A percentile compares a stretch with the other conserved stretches of the same genome.
Evolutionary conservation across 1,140 invertebrate genomes (phyloP).

Genomic region (Apis laboriosa): DNA sequence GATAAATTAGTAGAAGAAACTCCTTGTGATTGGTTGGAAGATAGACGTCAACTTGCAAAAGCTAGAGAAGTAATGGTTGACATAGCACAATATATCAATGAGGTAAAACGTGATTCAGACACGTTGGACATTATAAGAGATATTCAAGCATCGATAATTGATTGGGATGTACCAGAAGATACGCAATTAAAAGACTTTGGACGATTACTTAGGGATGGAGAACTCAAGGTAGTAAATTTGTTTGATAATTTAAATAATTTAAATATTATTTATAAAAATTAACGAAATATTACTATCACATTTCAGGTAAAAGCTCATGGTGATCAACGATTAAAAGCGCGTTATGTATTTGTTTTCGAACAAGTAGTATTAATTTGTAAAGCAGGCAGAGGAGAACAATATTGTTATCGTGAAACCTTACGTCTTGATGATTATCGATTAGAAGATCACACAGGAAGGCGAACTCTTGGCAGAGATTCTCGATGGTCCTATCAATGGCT

Average conservation of each 20-base stretch:
- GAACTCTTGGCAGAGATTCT: slow-evolving; percentile 85
- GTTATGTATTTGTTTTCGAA: slow-evolving; percentile 98
- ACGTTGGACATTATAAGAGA: slow-evolving; percentile 94
- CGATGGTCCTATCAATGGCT: slow-evolving; percentile 92
- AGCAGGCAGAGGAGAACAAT: slow-evolving; percentile 92
- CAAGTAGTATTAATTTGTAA: slow-evolving; percentile 98
- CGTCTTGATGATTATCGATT: slow-evolving; percentile 92
- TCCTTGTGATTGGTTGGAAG: slow-evolving; percentile 89
- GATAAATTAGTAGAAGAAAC: slow-evolving; percentile 97
- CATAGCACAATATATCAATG: slow-evolving; percentile 98
- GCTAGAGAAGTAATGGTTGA: slow-evolving; percentile 99
- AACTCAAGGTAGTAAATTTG: slow-evolving; percentile 86
- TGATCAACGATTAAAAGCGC: slow-evolving; percentile 91
- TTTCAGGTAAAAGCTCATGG: slow-evolving; percentile 89
- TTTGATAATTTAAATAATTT: background rate
- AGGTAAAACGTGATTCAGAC: slow-evolving; percentile 98
- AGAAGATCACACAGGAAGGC: slow-evolving; percentile 87
- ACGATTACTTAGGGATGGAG: slow-evolving; percentile 93
- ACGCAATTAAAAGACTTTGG: slow-evolving; percentile 94
- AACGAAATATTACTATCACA: background rate
- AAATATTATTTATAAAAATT: background rate
- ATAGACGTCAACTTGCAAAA: slow-evolving; percentile 89
- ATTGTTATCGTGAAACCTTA: slow-evolving; percentile 93
- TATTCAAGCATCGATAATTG: slow-evolving; percentile 92
- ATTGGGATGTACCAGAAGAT: slow-evolving; percentile 90